These are phyloP conservation scores for Latheticus oryzae DNA, from an alignment of 2,888 invertebrate species.

Conservation along the genomic window DNA sequence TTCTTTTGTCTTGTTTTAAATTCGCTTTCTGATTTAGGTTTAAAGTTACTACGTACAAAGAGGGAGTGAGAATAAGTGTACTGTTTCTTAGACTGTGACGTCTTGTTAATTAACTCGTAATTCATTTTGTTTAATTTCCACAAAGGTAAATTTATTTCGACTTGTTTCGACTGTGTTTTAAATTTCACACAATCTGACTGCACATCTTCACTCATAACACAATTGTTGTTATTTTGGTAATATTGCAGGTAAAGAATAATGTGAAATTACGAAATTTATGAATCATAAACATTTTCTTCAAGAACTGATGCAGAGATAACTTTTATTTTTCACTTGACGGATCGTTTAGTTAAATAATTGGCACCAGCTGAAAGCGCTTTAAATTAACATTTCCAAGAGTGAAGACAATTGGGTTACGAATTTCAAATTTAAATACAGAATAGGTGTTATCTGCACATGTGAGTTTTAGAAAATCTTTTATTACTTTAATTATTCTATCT, in stretches of 20 bases:
- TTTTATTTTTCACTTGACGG: slow-evolving; percentile 23
- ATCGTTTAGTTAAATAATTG: slow-evolving; percentile 23
- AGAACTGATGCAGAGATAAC: slow-evolving; percentile 16
- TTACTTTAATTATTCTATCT: too few species aligned
- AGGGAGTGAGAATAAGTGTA: too few species aligned
- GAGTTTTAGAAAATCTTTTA: too few species aligned
- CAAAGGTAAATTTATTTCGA: too few species aligned
- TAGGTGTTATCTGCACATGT: slow-evolving; percentile 1
- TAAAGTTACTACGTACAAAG: background rate
- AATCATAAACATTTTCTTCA: slow-evolving; percentile 20
- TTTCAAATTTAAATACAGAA: slow-evolving; percentile 9
- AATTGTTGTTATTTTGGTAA: slow-evolving; percentile 13
- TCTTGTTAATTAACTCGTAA: too few species aligned
- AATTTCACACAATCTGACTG: slow-evolving; percentile 9
- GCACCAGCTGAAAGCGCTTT: background rate
- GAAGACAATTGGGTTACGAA: slow-evolving; percentile 10
- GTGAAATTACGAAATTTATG: slow-evolving; percentile 22
- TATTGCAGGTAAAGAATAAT: slow-evolving; percentile 3
- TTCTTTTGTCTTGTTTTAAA: slow-evolving; percentile 1
- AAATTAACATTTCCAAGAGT: slow-evolving; percentile 6
- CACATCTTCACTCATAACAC: slow-evolving; percentile 14
- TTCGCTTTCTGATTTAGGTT: slow-evolving; percentile 1
- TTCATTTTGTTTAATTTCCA: too few species aligned
- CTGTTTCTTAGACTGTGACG: too few species aligned
- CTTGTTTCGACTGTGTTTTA: too few species aligned